A percentile compares a stretch with the other conserved stretches of the same genome.
Evolutionary conservation across 2,888 invertebrate genomes (phyloP).

Genomic region (Melanophora roralis): DNA sequence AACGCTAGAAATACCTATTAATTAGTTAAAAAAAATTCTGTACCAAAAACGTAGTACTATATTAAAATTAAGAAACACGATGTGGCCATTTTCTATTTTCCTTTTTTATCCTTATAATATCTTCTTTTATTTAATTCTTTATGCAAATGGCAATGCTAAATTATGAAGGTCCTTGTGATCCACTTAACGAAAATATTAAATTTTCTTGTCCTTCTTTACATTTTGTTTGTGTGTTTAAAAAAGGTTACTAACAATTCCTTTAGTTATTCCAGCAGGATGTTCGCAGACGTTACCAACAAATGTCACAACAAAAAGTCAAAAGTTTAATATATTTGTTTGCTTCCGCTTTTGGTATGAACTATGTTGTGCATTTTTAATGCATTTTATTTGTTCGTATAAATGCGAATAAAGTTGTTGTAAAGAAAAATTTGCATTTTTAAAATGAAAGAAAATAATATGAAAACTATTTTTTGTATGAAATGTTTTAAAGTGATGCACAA

Average conservation of each 20-base stretch:
- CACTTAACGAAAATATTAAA: slow-evolving; percentile 17
- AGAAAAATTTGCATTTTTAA: not conserved
- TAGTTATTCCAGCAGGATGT: not conserved
- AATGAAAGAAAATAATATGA: too few species aligned
- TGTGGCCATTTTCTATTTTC: not conserved
- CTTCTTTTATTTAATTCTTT: not conserved
- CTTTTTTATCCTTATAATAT: not conserved
- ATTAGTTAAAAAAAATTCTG: too few species aligned
- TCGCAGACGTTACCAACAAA: not conserved
- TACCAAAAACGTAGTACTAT: too few species aligned
- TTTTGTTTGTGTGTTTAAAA: not conserved
- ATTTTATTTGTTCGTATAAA: slow-evolving; percentile 11
- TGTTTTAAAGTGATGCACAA: too few species aligned
- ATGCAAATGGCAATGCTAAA: not conserved
- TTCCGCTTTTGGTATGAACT: not conserved
- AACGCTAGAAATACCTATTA: too few species aligned
- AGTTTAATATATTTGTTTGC: too few species aligned
- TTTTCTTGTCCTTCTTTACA: not conserved
- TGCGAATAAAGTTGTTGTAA: not conserved
- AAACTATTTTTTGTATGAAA: too few species aligned
- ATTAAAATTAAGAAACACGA: too few species aligned
- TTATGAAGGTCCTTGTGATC: slow-evolving; percentile 35
- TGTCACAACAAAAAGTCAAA: not conserved
- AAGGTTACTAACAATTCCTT: not conserved
- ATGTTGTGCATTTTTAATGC: slow-evolving; percentile 4